Base-by-base conservation (phyloP, 53 echinoderm and acorn worm genomes). In the Antedon mediterranea region DNA sequence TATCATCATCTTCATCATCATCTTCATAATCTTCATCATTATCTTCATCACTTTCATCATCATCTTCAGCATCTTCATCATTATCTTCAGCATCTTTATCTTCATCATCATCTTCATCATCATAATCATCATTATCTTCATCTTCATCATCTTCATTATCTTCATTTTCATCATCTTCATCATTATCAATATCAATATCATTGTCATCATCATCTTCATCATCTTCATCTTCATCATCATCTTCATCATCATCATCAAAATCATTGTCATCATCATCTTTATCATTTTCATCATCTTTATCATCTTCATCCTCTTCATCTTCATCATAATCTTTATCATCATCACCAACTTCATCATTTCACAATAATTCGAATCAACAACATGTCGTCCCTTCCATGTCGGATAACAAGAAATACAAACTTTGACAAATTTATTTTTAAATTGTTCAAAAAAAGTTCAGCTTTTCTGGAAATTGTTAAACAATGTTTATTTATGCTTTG, bases 181-280 rank as follows among this genome's bases (percentile, higher is more conserved):
- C 23, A 32, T 37, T 37, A 81, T 43, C 81, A 44, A 44, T 82
- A 43, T 27, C 23, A 32, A 37, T 37, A 81, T 43, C 81, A 44
- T 44, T 82, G 27, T 82, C 34, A 70, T 82, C 76, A 75, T 80
- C 43, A 32, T 43, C 27, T 31, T 80, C 73, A 72, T 80, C 34
- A 28, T 73, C 73, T 80, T 80, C 34, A n/a, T 33, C 73, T 72
- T 73, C 34, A 80, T 80, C 23, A 29, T 28, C 74, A 81, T 34
- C 31, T 15, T 31, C 75, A 74, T 29, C 14, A 75, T 75, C 75
- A 81, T 75, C 9, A 75, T 75, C 73, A 4, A 23, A 3, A 73
- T 75, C 74, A 81, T 73, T 43, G 41, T 76, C 76, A 32, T 76
- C 31, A 30, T 76, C 76, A 76, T 32, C 28, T 73, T 75, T 81